phyloP scores from a whole-genome alignment of 2,888 invertebrate genomes.

The Cataglyphis cursor region DNA sequence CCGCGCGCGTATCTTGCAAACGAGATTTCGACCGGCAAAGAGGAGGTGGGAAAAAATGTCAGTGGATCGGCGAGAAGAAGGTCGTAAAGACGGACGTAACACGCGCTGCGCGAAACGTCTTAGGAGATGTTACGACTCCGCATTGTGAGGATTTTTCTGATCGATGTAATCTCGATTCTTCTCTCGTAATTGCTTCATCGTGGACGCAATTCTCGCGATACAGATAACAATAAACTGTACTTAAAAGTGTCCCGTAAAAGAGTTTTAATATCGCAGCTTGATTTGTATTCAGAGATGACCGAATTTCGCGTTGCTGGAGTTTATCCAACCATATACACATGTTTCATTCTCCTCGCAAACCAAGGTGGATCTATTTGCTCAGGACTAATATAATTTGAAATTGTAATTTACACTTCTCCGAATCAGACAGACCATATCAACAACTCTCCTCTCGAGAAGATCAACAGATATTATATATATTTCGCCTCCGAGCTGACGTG shows the following conservation, averaged over 20 bases:
- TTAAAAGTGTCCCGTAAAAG: not conserved
- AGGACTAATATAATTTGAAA: slow-evolving; percentile 48
- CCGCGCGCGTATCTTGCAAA: slow-evolving; percentile 74
- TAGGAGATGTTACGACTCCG: slow-evolving; percentile 46
- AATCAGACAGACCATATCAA: slow-evolving; percentile 31
- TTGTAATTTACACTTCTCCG: slow-evolving; percentile 43
- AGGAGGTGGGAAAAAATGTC: slow-evolving; percentile 70
- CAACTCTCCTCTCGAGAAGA: slow-evolving; percentile 30
- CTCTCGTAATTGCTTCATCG: not conserved
- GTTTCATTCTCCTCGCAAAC: slow-evolving; percentile 14
- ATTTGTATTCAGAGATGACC: slow-evolving; percentile 1
- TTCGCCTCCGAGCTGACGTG: not conserved
- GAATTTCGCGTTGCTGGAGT: not conserved
- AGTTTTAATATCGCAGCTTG: not conserved
- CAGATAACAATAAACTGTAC: not conserved
- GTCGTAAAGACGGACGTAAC: slow-evolving; percentile 75
- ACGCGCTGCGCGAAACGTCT: slow-evolving; percentile 66
- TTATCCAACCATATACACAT: not conserved
- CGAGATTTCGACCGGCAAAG: slow-evolving; percentile 72
- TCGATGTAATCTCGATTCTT: not conserved
- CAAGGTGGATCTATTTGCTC: slow-evolving; percentile 29
- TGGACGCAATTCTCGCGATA: not conserved
- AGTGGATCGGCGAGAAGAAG: slow-evolving; percentile 64
- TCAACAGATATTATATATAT: slow-evolving; percentile 24
- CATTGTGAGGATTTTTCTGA: slow-evolving; percentile 44